phyloP scores from a whole-genome alignment of 1,140 invertebrate species.

The Diabrotica undecimpunctata region DNA sequence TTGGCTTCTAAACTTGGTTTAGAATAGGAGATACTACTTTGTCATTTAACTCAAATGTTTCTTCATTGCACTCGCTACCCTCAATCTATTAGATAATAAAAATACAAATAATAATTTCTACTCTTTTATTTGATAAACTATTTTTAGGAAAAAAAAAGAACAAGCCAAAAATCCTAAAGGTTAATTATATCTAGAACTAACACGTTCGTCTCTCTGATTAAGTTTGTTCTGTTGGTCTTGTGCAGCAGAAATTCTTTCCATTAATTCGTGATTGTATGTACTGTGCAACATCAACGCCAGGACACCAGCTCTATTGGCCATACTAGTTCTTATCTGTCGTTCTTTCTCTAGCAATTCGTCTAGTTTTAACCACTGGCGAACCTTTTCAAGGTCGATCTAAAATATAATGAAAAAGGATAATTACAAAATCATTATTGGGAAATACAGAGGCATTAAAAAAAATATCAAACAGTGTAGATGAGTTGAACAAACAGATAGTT shows the following conservation, averaged over 20 bases:
- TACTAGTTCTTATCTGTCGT: conserved; percentile 77
- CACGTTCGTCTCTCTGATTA: conserved; percentile 21
- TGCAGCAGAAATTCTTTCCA: conserved; percentile 61
- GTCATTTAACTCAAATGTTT: no score
- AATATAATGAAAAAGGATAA: conserved; percentile 10
- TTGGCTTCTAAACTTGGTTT: no score
- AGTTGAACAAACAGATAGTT: no score
- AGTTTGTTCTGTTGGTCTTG: conserved; percentile 40
- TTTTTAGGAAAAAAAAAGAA: no score
- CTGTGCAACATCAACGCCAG: conserved; percentile 91
- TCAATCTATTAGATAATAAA: no score
- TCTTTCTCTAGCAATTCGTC: conserved; percentile 96
- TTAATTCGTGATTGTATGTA: conserved; percentile 89
- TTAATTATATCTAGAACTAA: neutral
- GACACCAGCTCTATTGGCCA: conserved; percentile 86
- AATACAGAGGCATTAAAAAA: no score
- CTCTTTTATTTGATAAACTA: no score
- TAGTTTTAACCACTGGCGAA: conserved; percentile 84
- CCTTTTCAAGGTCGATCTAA: conserved; percentile 69
- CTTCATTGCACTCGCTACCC: no score
- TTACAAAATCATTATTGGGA: neutral
- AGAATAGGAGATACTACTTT: no score
- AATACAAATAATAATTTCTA: no score
- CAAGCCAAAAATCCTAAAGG: neutral
- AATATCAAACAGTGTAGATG: no score